Evolutionary conservation across 2,113 vertebrate species (phyloP).

Genomic region (Candoia aspera): DNA sequence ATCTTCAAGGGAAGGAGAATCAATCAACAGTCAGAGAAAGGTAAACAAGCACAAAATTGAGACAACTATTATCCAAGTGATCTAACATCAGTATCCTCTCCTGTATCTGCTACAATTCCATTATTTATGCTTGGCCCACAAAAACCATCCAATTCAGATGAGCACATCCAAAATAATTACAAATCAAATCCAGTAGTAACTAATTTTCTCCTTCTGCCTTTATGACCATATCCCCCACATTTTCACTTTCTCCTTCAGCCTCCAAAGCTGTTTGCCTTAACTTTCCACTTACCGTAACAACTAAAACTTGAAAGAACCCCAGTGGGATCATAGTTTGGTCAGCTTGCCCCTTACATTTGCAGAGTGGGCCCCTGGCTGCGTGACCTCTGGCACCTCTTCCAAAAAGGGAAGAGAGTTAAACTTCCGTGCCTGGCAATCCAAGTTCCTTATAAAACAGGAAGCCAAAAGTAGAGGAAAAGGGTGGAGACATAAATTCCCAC

Average conservation of each 20-base stretch:
- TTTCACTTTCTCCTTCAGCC: neutral
- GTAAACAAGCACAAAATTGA: neutral
- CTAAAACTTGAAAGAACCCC: conserved; percentile 47
- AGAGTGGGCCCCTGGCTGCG: neutral
- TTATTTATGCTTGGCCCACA: neutral
- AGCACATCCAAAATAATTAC: neutral
- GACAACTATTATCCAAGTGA: no score
- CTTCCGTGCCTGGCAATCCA: neutral
- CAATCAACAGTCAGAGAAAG: neutral
- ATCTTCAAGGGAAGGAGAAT: neutral
- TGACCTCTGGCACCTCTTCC: neutral
- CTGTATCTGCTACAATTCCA: neutral
- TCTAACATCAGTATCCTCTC: neutral
- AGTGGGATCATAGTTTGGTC: conserved; percentile 52
- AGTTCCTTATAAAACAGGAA: conserved; percentile 4
- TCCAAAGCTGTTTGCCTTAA: neutral
- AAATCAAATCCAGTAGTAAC: neutral
- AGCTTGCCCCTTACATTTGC: conserved; percentile 46
- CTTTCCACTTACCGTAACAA: conserved; percentile 54
- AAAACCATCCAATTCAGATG: neutral
- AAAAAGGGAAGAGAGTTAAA: conserved; percentile 7
- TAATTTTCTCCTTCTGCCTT: neutral
- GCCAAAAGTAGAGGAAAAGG: conserved; percentile 11
- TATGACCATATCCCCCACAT: neutral
- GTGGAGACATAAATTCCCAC: conserved; percentile 20